A percentile compares a stretch with the other conserved stretches of the same genome.
phyloP scores from a whole-genome alignment of 2,888 invertebrate species.

The Cheilosia vulpina region DNA sequence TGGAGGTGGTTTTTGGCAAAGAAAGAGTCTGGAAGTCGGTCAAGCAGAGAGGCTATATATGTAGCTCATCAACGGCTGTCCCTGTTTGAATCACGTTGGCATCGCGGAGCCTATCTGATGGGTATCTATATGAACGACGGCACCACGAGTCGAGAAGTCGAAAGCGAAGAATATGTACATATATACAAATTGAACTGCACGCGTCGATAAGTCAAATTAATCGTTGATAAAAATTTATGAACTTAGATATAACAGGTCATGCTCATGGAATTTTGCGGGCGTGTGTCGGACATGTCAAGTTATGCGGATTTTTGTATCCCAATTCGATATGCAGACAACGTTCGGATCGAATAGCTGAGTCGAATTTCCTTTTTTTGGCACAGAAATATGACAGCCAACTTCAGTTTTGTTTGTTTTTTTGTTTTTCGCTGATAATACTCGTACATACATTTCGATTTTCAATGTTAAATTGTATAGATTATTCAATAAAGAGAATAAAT shows the following conservation, averaged over 20 bases:
- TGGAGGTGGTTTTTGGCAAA: not conserved
- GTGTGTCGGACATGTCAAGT: slow-evolving; percentile 9
- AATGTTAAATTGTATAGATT: slow-evolving; percentile 56
- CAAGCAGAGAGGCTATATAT: slow-evolving; percentile 27
- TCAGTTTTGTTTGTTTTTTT: slow-evolving; percentile 22
- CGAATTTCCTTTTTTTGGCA: slow-evolving; percentile 42
- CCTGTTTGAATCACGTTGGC: not conserved
- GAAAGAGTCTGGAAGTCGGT: slow-evolving; percentile 44
- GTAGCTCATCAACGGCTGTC: slow-evolving; percentile 14
- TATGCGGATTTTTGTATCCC: slow-evolving; percentile 39
- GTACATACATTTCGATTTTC: slow-evolving; percentile 41
- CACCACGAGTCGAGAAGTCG: slow-evolving; percentile 6
- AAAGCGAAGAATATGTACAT: slow-evolving; percentile 5
- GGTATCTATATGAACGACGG: not conserved
- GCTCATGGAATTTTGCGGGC: slow-evolving; percentile 25
- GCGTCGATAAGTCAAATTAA: slow-evolving; percentile 52
- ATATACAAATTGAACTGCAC: slow-evolving; percentile 22
- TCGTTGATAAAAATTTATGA: slow-evolving; percentile 65
- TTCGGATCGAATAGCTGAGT: slow-evolving; percentile 32
- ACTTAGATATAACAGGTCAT: slow-evolving; percentile 9
- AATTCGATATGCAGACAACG: slow-evolving; percentile 61
- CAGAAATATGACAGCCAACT: slow-evolving; percentile 27
- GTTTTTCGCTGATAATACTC: slow-evolving; percentile 15
- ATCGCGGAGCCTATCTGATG: slow-evolving; percentile 14
- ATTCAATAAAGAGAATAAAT: slow-evolving; percentile 41